Evolutionary conservation across 92 coral and sea anemone genomes (phyloP), one percentile per base, ranked within the genome.

Genomic region (Palythoa caribaeorum): DNA sequence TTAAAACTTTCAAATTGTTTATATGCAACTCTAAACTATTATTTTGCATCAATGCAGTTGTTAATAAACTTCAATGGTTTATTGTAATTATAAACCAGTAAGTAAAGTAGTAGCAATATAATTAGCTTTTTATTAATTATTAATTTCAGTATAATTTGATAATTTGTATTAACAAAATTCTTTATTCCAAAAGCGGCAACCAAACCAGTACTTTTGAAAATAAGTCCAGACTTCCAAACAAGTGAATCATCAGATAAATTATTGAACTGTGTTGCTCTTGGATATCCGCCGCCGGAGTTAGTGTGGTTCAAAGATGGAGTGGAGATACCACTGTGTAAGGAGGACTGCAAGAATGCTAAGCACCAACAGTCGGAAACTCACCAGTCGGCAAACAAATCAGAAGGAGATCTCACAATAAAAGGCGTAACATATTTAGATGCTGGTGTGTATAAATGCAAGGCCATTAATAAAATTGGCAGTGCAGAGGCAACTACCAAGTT

Each of bases 391-490:
- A 19, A 47, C 12, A 40, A 12, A 40, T 40, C 57, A 2, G 12
- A 40, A 3, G 55, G 53, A 1, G 20, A 12, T 6, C 13, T 74
- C 13, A 50, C 14, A 20, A 47, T 75, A 40, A 76, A 50, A 48
- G 5, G 19, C 1, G 12, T 48, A 0, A 10, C 8, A 3, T 76
- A 47, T 19, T 76, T 63, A 2, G 80, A 76, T 39, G 62, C 80
- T 48, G 80, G 80, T 7, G 19, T 16, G 11, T 76, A 76, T 63
- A 76, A 50, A 5, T 76, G 80, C 38, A 48, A 53, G 14, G 80
- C 60, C 16, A 12, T 76, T 50, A 76, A 76, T 39, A 20, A 17
- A 13, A 9, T 50, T 7, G 80, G 80, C 16, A 20, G 5, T 0
- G 48, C 11, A 48, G 80, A 76, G 39, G 80, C 80, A 76, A 38